These are phyloP conservation scores for Oxygymnocypris stewartii DNA, from an alignment of 2,113 vertebrate species.

Conservation along the genomic window DNA sequence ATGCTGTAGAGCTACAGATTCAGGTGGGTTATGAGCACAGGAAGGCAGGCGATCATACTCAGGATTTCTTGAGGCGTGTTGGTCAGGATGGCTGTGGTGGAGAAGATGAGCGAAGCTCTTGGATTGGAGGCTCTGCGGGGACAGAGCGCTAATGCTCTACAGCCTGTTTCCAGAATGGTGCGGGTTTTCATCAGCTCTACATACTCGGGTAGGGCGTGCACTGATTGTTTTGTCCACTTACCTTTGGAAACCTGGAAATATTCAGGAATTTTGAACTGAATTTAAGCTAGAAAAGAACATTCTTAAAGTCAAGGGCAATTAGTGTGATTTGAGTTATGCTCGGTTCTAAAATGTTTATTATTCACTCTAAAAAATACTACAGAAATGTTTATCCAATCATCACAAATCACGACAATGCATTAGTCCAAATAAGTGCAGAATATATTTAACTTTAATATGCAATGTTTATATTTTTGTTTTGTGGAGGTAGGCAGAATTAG, in stretches of 20 bases:
- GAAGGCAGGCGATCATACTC: neutral
- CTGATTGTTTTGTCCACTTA: neutral
- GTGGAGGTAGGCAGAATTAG: too few relatives aligned
- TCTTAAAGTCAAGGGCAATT: too few relatives aligned
- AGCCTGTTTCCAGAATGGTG: conserved; percentile 67
- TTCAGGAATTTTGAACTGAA: too few relatives aligned
- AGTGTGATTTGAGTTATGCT: too few relatives aligned
- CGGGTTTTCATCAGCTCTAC: conserved; percentile 78
- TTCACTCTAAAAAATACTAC: too few relatives aligned
- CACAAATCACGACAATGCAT: too few relatives aligned
- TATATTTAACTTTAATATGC: too few relatives aligned
- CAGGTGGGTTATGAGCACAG: neutral
- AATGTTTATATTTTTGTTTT: too few relatives aligned
- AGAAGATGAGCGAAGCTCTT: conserved; percentile 35
- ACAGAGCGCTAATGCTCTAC: conserved; percentile 26
- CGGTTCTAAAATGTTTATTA: too few relatives aligned
- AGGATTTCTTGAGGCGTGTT: neutral
- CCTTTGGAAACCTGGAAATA: neutral
- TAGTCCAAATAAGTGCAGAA: too few relatives aligned
- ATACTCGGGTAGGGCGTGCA: conserved; percentile 71
- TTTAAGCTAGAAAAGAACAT: too few relatives aligned
- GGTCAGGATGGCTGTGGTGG: conserved; percentile 22
- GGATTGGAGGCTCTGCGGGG: conserved; percentile 60
- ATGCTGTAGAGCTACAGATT: neutral
- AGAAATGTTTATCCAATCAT: too few relatives aligned